Evolutionary conservation across 1,140 invertebrate genomes (phyloP).

Genomic region (Achatina immaculata): DNA sequence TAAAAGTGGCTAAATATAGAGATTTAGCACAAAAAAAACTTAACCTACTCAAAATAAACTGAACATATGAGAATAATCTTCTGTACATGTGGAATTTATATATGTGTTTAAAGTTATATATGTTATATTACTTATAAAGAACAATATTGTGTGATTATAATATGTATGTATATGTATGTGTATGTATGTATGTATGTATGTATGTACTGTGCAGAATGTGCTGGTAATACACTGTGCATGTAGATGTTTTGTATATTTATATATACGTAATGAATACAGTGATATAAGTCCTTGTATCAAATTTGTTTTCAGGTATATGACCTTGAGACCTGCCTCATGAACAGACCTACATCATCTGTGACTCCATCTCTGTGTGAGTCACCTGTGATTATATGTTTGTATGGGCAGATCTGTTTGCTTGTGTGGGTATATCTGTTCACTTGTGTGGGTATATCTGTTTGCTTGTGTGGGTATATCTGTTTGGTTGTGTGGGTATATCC

Average conservation of each 20-base stretch:
- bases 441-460: background rate
- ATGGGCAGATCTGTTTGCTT: background rate
- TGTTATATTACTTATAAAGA: background rate
- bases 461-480: background rate
- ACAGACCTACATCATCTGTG: background rate
- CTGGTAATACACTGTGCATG: too few relatives aligned
- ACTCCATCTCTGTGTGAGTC: conserved; percentile 20
- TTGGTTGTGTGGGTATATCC: background rate
- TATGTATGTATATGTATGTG: background rate
- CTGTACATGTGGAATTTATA: too few relatives aligned
- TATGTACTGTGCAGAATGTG: too few relatives aligned
- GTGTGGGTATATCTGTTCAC: background rate
- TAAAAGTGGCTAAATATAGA: too few relatives aligned
- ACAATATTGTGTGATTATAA: background rate
- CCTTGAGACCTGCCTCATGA: conserved; percentile 46
- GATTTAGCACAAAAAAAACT: too few relatives aligned
- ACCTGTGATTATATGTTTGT: conserved; percentile 11
- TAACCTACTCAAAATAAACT: too few relatives aligned
- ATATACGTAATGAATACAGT: too few relatives aligned
- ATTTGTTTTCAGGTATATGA: conserved; percentile 58
- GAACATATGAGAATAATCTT: too few relatives aligned
- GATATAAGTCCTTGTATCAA: too few relatives aligned
- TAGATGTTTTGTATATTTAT: too few relatives aligned
- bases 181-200: too few relatives aligned
- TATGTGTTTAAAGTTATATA: background rate